Evolutionary conservation across 2,888 invertebrate species (phyloP).

Genomic region (Dyspetes luteomarginatus): DNA sequence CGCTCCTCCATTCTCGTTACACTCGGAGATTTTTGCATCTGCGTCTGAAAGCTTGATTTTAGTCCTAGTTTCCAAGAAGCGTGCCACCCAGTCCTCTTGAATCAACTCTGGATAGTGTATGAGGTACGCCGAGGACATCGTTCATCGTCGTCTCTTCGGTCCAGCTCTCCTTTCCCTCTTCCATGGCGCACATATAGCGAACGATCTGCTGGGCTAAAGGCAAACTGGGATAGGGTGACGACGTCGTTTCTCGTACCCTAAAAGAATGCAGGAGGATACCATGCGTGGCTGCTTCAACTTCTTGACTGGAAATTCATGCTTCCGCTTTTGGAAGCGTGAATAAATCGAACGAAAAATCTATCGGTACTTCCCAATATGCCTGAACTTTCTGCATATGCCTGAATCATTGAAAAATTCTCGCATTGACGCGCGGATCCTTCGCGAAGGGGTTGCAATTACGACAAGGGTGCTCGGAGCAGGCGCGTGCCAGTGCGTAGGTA

Average conservation of each 20-base stretch:
- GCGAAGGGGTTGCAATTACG: slow-evolving; percentile 76
- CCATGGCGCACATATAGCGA: slow-evolving; percentile 33
- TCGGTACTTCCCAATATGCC: background rate
- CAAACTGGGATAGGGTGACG: slow-evolving; percentile 10
- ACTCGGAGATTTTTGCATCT: slow-evolving; percentile 81
- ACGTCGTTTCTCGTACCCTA: background rate
- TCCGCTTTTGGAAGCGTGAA: background rate
- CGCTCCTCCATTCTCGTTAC: slow-evolving; percentile 34
- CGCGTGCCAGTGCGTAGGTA: slow-evolving; percentile 62
- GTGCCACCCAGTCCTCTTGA: slow-evolving; percentile 66
- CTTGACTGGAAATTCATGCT: background rate
- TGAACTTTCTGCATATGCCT: background rate
- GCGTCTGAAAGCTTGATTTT: slow-evolving; percentile 78
- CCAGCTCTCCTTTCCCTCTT: slow-evolving; percentile 64
- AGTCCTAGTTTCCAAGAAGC: slow-evolving; percentile 78
- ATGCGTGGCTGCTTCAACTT: no score
- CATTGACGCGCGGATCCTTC: slow-evolving; percentile 72
- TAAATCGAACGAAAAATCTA: background rate
- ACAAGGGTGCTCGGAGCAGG: slow-evolving; percentile 50
- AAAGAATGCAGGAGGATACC: background rate
- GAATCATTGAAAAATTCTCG: slow-evolving; percentile 56
- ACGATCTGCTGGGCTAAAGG: slow-evolving; percentile 19
- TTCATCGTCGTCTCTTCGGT: slow-evolving; percentile 36
- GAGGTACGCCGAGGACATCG: background rate
- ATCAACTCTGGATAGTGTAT: slow-evolving; percentile 25